Conservation (phyloP, 2,113 vertebrate genomes). For the Chaetorhynchus papuensis region DNA sequence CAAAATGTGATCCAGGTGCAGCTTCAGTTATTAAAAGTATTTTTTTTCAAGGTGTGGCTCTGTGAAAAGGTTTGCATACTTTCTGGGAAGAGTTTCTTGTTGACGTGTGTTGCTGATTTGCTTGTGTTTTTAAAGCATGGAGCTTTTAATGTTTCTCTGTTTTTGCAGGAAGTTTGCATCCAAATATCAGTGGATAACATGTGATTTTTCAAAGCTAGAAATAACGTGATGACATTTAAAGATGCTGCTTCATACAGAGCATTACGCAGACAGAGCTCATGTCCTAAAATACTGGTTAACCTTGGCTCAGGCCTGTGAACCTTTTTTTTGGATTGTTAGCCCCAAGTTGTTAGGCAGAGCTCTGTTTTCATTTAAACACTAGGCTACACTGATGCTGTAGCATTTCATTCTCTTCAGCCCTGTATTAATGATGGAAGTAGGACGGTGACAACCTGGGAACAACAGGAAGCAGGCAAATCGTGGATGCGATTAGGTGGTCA, state of each 20-base stretch:
- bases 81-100: background rate
- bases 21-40: background rate
- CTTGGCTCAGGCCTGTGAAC: background rate
- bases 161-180: background rate
- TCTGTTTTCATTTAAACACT: background rate
- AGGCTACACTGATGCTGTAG: background rate
- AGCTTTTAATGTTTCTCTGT: rapidly evolving
- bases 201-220: background rate
- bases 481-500: rapidly evolving
- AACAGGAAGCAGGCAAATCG: background rate
- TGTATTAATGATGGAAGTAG: background rate
- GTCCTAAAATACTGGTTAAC: background rate
- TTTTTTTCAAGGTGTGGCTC: background rate
- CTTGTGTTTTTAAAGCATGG: background rate
- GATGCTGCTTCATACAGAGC: background rate
- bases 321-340: background rate
- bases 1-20: background rate
- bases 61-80: background rate
- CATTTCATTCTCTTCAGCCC: background rate
- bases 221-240: background rate
- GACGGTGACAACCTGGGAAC: background rate
- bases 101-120: background rate
- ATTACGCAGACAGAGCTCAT: rapidly evolving
- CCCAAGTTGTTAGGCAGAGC: background rate
- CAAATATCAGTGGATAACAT: background rate